phyloP scores from a whole-genome alignment of 1,140 invertebrate genomes.

The Lordiphosa mommai region DNA sequence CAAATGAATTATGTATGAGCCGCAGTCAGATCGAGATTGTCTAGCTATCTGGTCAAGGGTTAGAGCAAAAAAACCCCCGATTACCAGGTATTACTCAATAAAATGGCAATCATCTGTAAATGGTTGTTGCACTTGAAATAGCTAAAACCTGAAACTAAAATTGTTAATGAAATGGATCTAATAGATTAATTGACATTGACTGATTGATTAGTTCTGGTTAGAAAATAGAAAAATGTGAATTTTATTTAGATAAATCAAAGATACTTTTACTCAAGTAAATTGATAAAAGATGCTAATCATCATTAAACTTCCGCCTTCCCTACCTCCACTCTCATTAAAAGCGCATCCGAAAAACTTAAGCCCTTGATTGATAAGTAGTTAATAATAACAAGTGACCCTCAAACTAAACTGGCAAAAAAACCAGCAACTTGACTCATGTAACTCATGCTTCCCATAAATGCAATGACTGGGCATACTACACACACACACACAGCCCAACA shows the following conservation, averaged over 20 bases:
- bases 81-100: conserved; percentile 27
- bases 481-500: conserved; percentile 24
- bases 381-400: conserved; percentile 36
- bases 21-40: conserved; percentile 3
- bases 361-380: conserved; percentile 52
- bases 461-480: conserved; percentile 49
- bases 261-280: too few relatives aligned
- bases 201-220: conserved; percentile 27
- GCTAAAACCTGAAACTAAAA: conserved; percentile 19
- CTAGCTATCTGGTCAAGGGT: background rate
- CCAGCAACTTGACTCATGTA: conserved; percentile 10
- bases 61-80: conserved; percentile 3
- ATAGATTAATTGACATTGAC: conserved; percentile 28
- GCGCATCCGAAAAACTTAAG: conserved; percentile 5
- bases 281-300: too few relatives aligned
- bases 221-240: too few relatives aligned
- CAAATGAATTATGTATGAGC: conserved; percentile 62
- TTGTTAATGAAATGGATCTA: conserved; percentile 37
- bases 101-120: conserved; percentile 9
- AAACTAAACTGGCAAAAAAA: conserved; percentile 10
- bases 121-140: conserved; percentile 1
- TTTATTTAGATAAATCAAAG: too few relatives aligned
- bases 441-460: conserved; percentile 48
- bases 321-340: conserved; percentile 17
- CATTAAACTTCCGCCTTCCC: too few relatives aligned